phyloP scores from a whole-genome alignment of 2,888 invertebrate genomes.

The Galerucella nymphaeae region DNA sequence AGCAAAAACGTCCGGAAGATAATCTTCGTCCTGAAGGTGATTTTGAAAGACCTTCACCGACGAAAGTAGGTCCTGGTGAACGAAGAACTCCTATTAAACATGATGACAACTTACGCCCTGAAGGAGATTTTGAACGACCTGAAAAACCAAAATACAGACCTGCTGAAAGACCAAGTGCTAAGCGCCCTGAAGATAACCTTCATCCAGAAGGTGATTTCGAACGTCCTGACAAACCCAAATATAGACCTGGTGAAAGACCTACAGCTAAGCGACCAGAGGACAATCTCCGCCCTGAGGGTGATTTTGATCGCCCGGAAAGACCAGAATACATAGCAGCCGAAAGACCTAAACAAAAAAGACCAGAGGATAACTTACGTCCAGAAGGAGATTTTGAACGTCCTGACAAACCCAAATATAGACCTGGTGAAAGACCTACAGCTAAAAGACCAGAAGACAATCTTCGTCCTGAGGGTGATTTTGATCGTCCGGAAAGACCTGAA shows the following conservation, averaged over 20 bases:
- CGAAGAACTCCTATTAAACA: conserved; percentile 62
- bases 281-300: no score
- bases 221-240: conserved; percentile 64
- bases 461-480: no score
- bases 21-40: conserved; percentile 68
- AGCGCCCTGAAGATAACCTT: conserved; percentile 69
- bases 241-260: conserved; percentile 62
- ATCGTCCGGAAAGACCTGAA: no score
- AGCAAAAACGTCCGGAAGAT: conserved; percentile 62
- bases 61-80: conserved; percentile 61
- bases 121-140: conserved; percentile 69
- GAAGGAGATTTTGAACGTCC: no score
- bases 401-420: no score
- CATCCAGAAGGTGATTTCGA: conserved; percentile 71
- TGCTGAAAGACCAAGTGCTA: conserved; percentile 63
- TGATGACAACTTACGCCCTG: conserved; percentile 68
- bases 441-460: no score
- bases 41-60: conserved; percentile 62
- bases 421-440: no score
- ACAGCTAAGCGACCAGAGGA: conserved; percentile 66
- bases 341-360: no score
- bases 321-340: no score
- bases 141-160: conserved; percentile 61
- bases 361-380: no score
- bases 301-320: no score